Evolutionary conservation across 1,140 invertebrate species (phyloP), one percentile per base, ranked within the genome.

Genomic region (Drosophila hydei): DNA sequence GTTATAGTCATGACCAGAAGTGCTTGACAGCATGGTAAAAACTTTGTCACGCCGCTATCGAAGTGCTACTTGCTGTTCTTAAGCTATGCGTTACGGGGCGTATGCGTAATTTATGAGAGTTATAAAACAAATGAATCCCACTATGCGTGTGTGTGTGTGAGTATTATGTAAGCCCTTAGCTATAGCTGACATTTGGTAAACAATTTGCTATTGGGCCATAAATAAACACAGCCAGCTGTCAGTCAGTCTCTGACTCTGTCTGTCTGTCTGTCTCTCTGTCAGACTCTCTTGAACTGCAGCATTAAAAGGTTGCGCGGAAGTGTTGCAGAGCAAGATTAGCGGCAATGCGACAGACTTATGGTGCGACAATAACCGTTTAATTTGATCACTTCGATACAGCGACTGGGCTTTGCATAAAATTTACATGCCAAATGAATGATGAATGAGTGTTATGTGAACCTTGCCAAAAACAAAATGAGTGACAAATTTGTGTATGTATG

Each of bases 331-430:
- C 33, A 58, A 87, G 74, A 80, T 72, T 68, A 75, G 77, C 78
- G 27, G 77, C 47, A 60, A 59, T 45, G 68, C 14, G 58, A 56
- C 62, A 47, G 40, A 36, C 52, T 67, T 61, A 50, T 73, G 58
- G 60, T 63, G 76, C 68, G 69, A 87, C 75, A 84, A 84, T 84
- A 84, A 84, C 62, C 80, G 81, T 64, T 84, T 74, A 69, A 84
- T 77, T 74, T 63, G 60, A 75, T 51, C 42, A 6, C 2, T 5
- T 2, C 70, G 67, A 60, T 63, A 25, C 33, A 48, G 51, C 68
- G 64, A 36, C 47, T 51, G 18, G 40, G 25, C 48, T 77, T 72
- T 75, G 74, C 60, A 77, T 81, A 69, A 45, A 61, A 75, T 88
- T 78, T 54, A 47, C 38, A 61, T 45, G 21, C 52, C 51, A 68